phyloP scores from a whole-genome alignment of 2,113 vertebrate species.

The Serinus canaria region DNA sequence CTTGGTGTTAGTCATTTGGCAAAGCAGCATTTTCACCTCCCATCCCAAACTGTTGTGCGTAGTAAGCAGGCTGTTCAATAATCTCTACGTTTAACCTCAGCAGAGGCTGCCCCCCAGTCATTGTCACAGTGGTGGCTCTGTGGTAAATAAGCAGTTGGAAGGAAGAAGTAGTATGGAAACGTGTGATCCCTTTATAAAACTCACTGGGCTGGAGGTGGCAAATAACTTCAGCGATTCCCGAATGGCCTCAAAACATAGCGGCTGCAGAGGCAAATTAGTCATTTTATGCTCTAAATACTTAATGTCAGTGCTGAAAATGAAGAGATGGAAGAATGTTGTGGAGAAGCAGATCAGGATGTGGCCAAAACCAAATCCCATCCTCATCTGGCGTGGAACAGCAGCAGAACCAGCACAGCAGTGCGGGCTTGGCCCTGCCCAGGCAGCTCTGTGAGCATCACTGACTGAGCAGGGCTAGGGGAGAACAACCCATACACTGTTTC shows the following conservation, averaged over 20 bases:
- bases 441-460: not conserved
- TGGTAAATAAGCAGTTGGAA: not conserved
- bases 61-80: not conserved
- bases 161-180: not conserved
- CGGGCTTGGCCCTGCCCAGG: not conserved
- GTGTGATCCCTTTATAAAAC: not conserved
- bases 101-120: not conserved
- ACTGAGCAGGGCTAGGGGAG: not conserved
- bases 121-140: fast-evolving
- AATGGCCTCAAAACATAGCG: not conserved
- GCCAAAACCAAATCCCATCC: not conserved
- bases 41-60: fast-evolving
- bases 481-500: not conserved
- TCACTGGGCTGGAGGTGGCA: not conserved
- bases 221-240: conserved; percentile 6
- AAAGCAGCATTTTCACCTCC: not conserved
- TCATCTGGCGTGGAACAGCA: not conserved
- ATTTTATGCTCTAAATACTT: conserved; percentile 26
- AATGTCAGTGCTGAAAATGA: conserved; percentile 48
- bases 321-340: conserved; percentile 4
- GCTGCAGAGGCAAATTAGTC: conserved; percentile 22
- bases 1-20: not conserved
- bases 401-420: fast-evolving
- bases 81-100: not conserved
- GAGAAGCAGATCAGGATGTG: conserved; percentile 41